These are phyloP conservation scores for Bufo bufo DNA, from an alignment of 2,113 vertebrate genomes.

Conservation along the genomic window DNA sequence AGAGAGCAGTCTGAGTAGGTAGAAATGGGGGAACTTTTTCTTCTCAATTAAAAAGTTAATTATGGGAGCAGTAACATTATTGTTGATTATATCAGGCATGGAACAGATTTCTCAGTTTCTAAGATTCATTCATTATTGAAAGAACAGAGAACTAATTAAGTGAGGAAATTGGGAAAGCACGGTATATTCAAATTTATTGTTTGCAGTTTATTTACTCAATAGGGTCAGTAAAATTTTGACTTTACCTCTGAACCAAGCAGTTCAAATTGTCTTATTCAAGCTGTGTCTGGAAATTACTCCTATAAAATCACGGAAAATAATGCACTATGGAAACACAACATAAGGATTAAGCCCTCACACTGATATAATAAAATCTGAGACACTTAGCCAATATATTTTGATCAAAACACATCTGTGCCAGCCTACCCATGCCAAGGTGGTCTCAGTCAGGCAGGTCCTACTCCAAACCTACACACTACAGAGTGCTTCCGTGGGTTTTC, in stretches of 20 bases:
- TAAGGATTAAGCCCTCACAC: too few species aligned
- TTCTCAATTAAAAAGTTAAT: constrained; percentile 50
- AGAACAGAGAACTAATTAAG: constrained; percentile 52
- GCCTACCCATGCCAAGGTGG: too few species aligned
- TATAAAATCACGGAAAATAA: not conserved
- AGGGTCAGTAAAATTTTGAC: not conserved
- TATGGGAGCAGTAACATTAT: constrained; percentile 36
- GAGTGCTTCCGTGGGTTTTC: not conserved
- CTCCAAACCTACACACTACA: not conserved
- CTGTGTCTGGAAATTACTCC: not conserved
- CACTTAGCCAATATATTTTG: too few species aligned
- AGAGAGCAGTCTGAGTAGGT: constrained; percentile 6
- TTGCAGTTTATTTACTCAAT: constrained; percentile 20
- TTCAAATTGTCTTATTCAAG: not conserved
- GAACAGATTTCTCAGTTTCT: constrained; percentile 23
- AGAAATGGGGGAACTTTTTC: constrained; percentile 19
- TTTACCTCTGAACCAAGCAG: not conserved
- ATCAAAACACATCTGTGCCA: too few species aligned
- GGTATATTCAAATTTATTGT: constrained; percentile 6
- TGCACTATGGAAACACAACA: too few species aligned
- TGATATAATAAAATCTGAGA: too few species aligned
- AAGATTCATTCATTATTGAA: constrained; percentile 47
- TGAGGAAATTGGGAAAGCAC: constrained; percentile 20
- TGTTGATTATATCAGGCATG: constrained; percentile 43
- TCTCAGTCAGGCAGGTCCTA: too few species aligned